Conservation (phyloP, 2,113 vertebrate species). For the Conger conger region DNA sequence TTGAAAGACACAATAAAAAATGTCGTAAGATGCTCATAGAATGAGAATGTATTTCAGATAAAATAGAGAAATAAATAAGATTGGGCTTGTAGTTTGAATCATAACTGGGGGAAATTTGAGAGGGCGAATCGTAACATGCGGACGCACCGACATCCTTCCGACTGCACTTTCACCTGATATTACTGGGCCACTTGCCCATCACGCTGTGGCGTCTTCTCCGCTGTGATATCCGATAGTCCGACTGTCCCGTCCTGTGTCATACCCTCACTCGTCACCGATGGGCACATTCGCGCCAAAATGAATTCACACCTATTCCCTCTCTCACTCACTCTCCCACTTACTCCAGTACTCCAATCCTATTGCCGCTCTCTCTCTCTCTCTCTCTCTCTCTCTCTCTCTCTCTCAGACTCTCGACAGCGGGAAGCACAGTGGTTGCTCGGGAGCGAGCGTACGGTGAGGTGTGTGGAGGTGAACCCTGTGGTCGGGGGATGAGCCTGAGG, state of each 20-base stretch:
- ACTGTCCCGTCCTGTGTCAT: neutral
- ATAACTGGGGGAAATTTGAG: neutral
- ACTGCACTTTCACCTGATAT: neutral
- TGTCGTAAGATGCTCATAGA: neutral
- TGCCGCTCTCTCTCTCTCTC: neutral
- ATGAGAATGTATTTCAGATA: neutral
- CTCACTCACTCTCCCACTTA: neutral
- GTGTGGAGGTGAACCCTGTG: neutral
- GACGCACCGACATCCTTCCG: neutral
- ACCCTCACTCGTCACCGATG: neutral
- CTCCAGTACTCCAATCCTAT: slow-evolving; percentile 1
- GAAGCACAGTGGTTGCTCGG: neutral
- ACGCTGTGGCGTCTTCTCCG: neutral
- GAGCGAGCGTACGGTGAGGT: neutral
- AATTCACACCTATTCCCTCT: too few relatives aligned
- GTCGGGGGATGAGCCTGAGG: neutral
- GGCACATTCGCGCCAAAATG: slow-evolving; percentile 1
- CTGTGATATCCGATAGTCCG: neutral
- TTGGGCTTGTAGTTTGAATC: neutral
- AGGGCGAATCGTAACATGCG: neutral
- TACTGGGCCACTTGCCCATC: neutral
- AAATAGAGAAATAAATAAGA: neutral
- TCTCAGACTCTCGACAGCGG: neutral
- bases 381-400: neutral
- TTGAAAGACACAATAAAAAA: neutral